These are phyloP conservation scores for Ridgeia piscesae DNA, from an alignment of 1,140 invertebrate genomes.

Conservation along the genomic window DNA sequence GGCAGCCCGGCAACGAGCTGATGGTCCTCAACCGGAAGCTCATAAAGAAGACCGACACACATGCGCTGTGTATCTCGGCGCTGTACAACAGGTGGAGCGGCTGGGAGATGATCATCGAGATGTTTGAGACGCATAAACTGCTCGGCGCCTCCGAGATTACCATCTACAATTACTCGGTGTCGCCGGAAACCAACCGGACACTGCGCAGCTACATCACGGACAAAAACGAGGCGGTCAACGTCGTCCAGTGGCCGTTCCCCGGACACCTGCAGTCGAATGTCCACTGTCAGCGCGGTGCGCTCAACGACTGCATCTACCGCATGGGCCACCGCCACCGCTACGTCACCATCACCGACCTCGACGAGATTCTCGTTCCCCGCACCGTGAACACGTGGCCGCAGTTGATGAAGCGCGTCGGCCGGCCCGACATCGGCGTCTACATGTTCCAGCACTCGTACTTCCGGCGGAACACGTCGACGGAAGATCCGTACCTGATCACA, in stretches of 20 bases:
- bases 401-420: conserved; percentile 4
- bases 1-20: conserved; percentile 6
- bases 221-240: neutral
- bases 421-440: conserved; percentile 16
- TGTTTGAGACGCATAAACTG: conserved; percentile 23
- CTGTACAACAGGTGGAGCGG: conserved; percentile 6
- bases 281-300: conserved; percentile 15
- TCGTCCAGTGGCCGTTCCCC: conserved; percentile 25
- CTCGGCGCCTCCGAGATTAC: neutral
- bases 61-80: conserved; percentile 20
- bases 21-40: conserved; percentile 12
- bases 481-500: conserved; percentile 24
- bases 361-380: conserved; percentile 24
- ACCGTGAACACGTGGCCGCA: conserved; percentile 10
- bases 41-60: neutral
- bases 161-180: conserved; percentile 22
- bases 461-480: conserved; percentile 17
- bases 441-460: conserved; percentile 27
- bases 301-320: conserved; percentile 26
- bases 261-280: conserved; percentile 15
- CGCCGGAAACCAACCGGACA: neutral
- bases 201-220: conserved; percentile 7
- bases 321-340: conserved; percentile 11
- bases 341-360: conserved; percentile 21
- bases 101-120: conserved; percentile 24